These are phyloP conservation scores for Furcifer pardalis DNA, from an alignment of 2,797 vertebrate species.

Conservation along the genomic window DNA sequence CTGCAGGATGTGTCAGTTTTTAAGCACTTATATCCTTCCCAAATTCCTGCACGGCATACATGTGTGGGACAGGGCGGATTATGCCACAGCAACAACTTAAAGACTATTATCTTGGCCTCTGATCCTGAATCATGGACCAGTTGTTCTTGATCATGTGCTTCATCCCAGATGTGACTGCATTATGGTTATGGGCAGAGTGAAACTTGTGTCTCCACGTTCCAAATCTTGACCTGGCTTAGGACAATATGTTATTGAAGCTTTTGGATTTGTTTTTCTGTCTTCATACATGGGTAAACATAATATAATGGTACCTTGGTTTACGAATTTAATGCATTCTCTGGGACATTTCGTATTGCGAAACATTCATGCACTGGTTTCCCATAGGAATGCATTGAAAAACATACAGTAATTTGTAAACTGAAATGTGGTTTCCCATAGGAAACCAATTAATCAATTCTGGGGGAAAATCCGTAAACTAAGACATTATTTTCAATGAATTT, in stretches of 20 bases:
- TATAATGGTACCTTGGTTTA: no score
- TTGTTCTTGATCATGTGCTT: neutral
- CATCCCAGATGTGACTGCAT: slow-evolving; percentile 3
- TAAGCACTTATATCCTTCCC: neutral
- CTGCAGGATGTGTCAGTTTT: neutral
- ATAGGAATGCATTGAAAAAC: no score
- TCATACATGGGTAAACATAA: slow-evolving; percentile 9
- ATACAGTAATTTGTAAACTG: no score
- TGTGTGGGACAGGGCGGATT: neutral
- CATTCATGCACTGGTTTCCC: no score
- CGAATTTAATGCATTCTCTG: no score
- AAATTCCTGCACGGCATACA: neutral
- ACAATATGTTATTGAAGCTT: neutral
- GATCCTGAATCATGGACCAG: neutral
- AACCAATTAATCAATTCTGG: no score
- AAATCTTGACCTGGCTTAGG: neutral
- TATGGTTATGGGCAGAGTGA: neutral
- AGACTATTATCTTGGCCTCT: neutral
- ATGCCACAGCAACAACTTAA: neutral
- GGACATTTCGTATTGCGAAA: no score
- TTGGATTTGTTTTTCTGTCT: neutral
- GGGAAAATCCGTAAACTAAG: no score
- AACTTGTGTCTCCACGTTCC: neutral
- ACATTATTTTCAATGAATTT: no score
- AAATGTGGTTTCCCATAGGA: no score